phyloP scores from a whole-genome alignment of 2,888 invertebrate species.

The Meteorus cinctellus region DNA sequence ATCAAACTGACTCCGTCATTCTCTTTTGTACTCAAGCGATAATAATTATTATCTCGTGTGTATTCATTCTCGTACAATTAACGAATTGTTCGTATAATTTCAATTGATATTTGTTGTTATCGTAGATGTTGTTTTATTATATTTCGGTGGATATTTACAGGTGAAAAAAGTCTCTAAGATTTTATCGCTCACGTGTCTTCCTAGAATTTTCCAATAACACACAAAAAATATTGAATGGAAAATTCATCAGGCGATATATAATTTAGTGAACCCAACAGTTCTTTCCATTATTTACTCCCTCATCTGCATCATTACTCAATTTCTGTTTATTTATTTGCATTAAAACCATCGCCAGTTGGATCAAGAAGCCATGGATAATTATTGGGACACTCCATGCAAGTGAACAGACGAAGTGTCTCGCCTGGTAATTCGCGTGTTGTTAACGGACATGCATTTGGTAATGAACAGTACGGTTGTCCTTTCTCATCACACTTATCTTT shows the following conservation, averaged over 20 bases:
- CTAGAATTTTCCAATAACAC: constrained; percentile 1
- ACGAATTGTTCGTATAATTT: not conserved
- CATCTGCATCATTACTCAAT: constrained; percentile 13
- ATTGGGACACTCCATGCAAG: constrained; percentile 96
- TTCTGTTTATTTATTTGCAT: constrained; percentile 82
- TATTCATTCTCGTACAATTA: not conserved
- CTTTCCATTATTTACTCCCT: not conserved
- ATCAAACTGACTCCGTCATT: not conserved
- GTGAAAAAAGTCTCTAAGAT: constrained; percentile 30
- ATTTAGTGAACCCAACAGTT: not conserved
- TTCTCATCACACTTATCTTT: constrained; percentile 96
- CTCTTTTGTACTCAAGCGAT: not conserved
- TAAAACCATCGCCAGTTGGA: constrained; percentile 95
- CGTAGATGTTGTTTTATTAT: constrained; percentile 23
- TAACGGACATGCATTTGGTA: constrained; percentile 92
- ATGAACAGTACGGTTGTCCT: constrained; percentile 93
- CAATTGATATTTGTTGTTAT: not conserved
- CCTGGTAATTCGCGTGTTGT: constrained; percentile 93
- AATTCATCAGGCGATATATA: constrained; percentile 9
- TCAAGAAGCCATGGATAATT: constrained; percentile 96
- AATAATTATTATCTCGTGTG: not conserved
- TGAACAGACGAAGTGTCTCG: constrained; percentile 92
- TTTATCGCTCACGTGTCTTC: constrained; percentile 10
- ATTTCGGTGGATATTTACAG: constrained; percentile 41
- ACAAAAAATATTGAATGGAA: not conserved